A percentile compares a stretch with the other conserved stretches of the same genome.
These are phyloP conservation scores for Dolichopus griseipennis DNA, from an alignment of 2,888 invertebrate genomes.

Conservation along the genomic window DNA sequence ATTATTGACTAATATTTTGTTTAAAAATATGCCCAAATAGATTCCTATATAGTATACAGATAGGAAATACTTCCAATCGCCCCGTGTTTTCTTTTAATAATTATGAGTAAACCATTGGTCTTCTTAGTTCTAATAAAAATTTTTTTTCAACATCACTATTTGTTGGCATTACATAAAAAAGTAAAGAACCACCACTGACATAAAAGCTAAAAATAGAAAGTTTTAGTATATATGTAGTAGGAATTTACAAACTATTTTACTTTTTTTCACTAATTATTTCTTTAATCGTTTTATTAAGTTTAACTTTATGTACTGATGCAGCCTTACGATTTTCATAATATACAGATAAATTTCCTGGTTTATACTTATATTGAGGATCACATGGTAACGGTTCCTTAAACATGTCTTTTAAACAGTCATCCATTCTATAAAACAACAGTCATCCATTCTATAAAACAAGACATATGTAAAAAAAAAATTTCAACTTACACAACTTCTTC, in stretches of 20 bases:
- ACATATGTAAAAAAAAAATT: neutral
- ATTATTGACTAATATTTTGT: too few species aligned
- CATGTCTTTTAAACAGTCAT: conserved; percentile 54
- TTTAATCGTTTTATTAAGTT: conserved; percentile 49
- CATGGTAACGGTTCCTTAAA: conserved; percentile 62
- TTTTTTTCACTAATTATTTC: conserved; percentile 50
- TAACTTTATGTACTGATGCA: conserved; percentile 50
- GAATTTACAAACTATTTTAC: conserved; percentile 21
- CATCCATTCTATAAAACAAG: conserved; percentile 45
- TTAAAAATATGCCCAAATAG: too few species aligned
- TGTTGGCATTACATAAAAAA: conserved; percentile 39
- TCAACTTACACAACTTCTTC: conserved; percentile 56
- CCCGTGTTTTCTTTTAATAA: too few species aligned
- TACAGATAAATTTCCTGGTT: conserved; percentile 51
- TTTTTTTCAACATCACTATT: conserved; percentile 34
- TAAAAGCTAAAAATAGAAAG: conserved; percentile 33
- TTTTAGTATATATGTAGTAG: neutral
- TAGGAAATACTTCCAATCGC: too few species aligned
- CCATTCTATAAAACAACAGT: conserved; percentile 45
- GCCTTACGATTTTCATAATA: conserved; percentile 65
- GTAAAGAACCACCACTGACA: conserved; percentile 36
- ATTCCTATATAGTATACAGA: too few species aligned
- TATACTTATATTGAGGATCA: conserved; percentile 61
- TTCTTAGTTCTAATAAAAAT: conserved; percentile 33
- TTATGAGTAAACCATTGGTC: conserved; percentile 29